Evolutionary conservation across 2,797 vertebrate genomes (phyloP).

Genomic region (Podarcis lilfordi): DNA sequence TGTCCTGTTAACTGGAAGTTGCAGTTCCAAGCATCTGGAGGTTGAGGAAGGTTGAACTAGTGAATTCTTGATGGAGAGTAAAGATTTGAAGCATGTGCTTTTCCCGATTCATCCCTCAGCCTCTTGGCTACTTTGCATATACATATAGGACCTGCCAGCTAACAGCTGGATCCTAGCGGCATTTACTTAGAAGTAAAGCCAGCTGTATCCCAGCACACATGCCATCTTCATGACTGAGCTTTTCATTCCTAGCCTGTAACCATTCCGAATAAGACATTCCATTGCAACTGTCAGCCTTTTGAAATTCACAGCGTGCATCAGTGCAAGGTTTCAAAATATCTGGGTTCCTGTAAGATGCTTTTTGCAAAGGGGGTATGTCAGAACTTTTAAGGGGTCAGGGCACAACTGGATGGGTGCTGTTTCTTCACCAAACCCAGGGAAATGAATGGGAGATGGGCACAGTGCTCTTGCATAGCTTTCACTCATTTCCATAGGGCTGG

Average conservation of each 20-base stretch:
- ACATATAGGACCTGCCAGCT: too few relatives aligned
- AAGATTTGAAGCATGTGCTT: background rate
- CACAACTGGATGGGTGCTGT: background rate
- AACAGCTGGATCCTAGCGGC: too few relatives aligned
- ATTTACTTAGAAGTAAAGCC: background rate
- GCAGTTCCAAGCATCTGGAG: too few relatives aligned
- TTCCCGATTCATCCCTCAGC: background rate
- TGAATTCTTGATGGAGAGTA: background rate
- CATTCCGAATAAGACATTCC: background rate
- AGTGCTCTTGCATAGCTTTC: too few relatives aligned
- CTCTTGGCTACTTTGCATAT: too few relatives aligned
- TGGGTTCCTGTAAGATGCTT: background rate
- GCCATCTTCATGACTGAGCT: too few relatives aligned
- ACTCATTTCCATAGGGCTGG: too few relatives aligned
- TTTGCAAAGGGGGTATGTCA: background rate
- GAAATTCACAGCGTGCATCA: background rate
- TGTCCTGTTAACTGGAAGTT: background rate
- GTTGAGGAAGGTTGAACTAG: background rate
- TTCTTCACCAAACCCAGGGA: background rate
- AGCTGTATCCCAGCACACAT: too few relatives aligned
- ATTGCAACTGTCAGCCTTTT: background rate
- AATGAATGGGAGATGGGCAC: background rate
- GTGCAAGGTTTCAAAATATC: background rate
- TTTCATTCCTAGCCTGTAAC: background rate
- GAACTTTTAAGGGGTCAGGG: too few relatives aligned